Conservation (phyloP, 1,140 invertebrate species). For the Drosophila tsacasi region DNA sequence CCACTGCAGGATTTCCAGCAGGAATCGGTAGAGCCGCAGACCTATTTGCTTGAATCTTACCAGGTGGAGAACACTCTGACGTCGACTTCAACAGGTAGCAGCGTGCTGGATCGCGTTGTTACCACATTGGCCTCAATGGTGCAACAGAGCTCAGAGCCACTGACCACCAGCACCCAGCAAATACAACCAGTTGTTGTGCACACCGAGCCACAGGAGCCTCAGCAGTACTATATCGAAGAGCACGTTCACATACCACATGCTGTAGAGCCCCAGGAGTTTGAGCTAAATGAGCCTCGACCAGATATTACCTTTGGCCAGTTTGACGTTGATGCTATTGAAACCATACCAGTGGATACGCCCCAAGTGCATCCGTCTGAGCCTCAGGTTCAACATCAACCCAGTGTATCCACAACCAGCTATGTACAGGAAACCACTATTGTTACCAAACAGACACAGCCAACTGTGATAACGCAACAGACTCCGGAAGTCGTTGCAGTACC, state of each 20-base stretch:
- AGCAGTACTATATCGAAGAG: constrained; percentile 66
- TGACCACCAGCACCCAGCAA: constrained; percentile 69
- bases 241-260: constrained; percentile 55
- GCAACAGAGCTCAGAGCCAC: constrained; percentile 63
- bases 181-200: constrained; percentile 48
- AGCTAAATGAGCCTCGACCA: constrained; percentile 72
- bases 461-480: constrained; percentile 61
- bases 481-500: constrained; percentile 27
- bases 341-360: constrained; percentile 58
- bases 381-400: constrained; percentile 16
- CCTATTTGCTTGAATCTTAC: constrained; percentile 61
- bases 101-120: constrained; percentile 72
- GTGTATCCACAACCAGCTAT: constrained; percentile 42
- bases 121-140: constrained; percentile 79
- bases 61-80: constrained; percentile 26
- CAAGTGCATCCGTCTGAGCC: constrained; percentile 4
- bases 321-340: constrained; percentile 79
- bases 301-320: constrained; percentile 83
- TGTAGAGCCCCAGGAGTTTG: constrained; percentile 76
- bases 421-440: constrained; percentile 47
- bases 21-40: constrained; percentile 55
- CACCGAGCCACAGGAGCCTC: constrained; percentile 10
- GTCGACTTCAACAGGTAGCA: constrained; percentile 63
- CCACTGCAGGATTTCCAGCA: constrained; percentile 37
- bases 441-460: constrained; percentile 56